Evolutionary conservation across 2,888 invertebrate genomes (phyloP).

Genomic region (Melanotus villosus): DNA sequence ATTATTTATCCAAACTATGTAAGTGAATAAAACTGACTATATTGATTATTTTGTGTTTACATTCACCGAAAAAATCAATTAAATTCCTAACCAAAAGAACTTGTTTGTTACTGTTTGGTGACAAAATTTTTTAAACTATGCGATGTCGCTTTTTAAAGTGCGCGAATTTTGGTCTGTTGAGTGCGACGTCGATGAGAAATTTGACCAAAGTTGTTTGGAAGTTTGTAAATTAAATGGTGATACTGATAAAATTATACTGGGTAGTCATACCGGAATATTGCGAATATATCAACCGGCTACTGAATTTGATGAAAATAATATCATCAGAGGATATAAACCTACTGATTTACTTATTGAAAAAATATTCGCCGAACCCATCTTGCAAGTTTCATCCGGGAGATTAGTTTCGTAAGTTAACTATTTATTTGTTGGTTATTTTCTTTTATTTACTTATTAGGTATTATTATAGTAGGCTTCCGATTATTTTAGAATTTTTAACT

Average conservation of each 20-base stretch:
- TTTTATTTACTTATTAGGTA: background rate
- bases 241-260: constrained; percentile 84
- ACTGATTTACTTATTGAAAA: constrained; percentile 85
- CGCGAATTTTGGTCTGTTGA: constrained; percentile 90
- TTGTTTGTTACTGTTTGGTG: constrained; percentile 8
- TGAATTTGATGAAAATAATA: constrained; percentile 66
- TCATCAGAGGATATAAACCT: constrained; percentile 69
- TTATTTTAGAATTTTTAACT: no score
- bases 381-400: constrained; percentile 87
- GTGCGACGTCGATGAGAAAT: constrained; percentile 75
- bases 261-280: constrained; percentile 85
- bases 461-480: constrained; percentile 1
- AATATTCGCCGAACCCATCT: constrained; percentile 79
- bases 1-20: no score
- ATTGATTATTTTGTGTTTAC: constrained; percentile 50
- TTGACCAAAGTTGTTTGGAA: constrained; percentile 70
- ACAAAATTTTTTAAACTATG: background rate
- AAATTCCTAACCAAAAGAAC: constrained; percentile 51
- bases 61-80: constrained; percentile 55
- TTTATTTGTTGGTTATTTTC: background rate
- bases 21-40: background rate
- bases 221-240: constrained; percentile 71
- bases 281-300: constrained; percentile 80
- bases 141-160: constrained; percentile 94
- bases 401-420: constrained; percentile 84